These are phyloP conservation scores for Hanleya hanleyi DNA, from an alignment of 2,888 invertebrate species.

Conservation along the genomic window DNA sequence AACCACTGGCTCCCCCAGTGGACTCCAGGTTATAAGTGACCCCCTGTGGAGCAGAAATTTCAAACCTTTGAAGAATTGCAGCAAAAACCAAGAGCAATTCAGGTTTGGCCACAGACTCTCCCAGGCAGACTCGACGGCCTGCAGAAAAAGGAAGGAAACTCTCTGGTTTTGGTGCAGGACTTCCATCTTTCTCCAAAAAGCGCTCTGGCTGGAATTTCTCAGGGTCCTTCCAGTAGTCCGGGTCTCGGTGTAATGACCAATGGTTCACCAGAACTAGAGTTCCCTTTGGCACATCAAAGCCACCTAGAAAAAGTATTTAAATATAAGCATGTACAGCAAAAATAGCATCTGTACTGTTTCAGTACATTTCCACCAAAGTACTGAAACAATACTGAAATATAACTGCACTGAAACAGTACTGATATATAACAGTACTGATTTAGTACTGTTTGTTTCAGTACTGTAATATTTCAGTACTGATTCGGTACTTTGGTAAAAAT, in stretches of 20 bases:
- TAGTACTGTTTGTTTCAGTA: too few relatives aligned
- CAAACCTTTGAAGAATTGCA: conserved; percentile 41
- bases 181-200: conserved; percentile 51
- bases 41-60: conserved; percentile 40
- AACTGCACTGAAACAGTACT: too few relatives aligned
- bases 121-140: conserved; percentile 59
- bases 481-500: too few relatives aligned
- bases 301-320: too few relatives aligned
- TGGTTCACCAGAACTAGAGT: conserved; percentile 49
- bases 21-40: conserved; percentile 22
- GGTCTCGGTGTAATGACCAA: conserved; percentile 53
- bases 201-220: conserved; percentile 54
- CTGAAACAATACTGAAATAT: too few relatives aligned
- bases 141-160: conserved; percentile 61
- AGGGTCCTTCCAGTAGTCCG: conserved; percentile 50
- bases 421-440: too few relatives aligned
- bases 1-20: background rate
- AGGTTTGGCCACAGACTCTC: conserved; percentile 55
- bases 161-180: conserved; percentile 47
- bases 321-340: too few relatives aligned
- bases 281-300: conserved; percentile 51
- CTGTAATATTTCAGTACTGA: too few relatives aligned
- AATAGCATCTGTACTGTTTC: too few relatives aligned
- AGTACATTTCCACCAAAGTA: too few relatives aligned
- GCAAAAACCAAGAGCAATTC: conserved; percentile 52